phyloP scores from a whole-genome alignment of 2,888 invertebrate genomes.

The Abscondita cerata region DNA sequence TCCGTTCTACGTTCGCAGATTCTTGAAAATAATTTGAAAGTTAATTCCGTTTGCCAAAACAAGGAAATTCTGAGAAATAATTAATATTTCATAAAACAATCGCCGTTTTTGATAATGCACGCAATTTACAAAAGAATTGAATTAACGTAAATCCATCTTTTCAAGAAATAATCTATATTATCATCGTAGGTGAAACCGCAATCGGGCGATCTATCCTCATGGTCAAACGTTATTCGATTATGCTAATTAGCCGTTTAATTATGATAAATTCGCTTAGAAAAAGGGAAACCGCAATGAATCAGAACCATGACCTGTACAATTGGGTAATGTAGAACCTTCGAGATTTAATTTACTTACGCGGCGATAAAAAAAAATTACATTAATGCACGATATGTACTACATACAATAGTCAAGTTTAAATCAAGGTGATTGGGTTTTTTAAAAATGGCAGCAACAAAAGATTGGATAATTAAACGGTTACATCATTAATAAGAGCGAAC shows the following conservation, averaged over 20 bases:
- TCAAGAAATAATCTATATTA: neutral
- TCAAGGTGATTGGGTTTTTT: conserved; percentile 22
- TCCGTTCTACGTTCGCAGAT: too few relatives aligned
- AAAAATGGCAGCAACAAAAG: conserved; percentile 18
- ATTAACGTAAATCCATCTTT: conserved; percentile 1
- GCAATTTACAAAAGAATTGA: neutral
- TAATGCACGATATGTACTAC: neutral
- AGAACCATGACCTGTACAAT: neutral
- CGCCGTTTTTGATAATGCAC: neutral
- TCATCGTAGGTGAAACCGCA: conserved; percentile 10
- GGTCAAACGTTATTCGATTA: neutral
- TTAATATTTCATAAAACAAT: conserved; percentile 3
- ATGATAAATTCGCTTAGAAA: neutral
- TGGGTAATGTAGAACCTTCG: neutral
- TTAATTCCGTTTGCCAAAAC: too few relatives aligned
- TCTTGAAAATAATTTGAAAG: too few relatives aligned
- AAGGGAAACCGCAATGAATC: conserved; percentile 10
- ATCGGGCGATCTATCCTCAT: conserved; percentile 10
- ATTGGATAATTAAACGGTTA: conserved; percentile 16
- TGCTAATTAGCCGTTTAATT: neutral
- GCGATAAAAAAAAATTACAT: neutral
- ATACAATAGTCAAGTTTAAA: conserved; percentile 17
- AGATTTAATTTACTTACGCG: neutral
- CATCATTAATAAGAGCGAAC: conserved; percentile 21
- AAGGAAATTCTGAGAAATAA: neutral